Evolutionary conservation across 2,113 vertebrate species (phyloP).

Genomic region (Odobenus rosmarus): DNA sequence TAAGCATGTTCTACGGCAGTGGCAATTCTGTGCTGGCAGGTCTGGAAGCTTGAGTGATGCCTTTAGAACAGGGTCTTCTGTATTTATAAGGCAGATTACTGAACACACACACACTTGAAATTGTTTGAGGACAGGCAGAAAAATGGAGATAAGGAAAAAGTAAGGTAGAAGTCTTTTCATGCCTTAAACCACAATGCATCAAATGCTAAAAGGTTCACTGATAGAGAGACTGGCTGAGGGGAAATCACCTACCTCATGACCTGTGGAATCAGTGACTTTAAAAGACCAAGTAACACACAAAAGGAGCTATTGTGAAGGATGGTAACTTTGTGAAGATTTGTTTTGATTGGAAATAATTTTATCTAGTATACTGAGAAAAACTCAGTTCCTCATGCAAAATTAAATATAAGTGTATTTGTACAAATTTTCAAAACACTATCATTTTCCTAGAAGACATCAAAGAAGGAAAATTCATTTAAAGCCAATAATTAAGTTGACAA

Average conservation of each 20-base stretch:
- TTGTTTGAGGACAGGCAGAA: background rate
- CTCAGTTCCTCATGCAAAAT: background rate
- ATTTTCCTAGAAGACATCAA: conserved; percentile 59
- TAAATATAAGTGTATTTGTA: conserved; percentile 30
- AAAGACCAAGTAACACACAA: conserved; percentile 4
- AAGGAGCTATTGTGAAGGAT: background rate
- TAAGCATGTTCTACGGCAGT: background rate
- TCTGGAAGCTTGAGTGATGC: background rate
- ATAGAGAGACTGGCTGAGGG: background rate
- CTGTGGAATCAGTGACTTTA: background rate
- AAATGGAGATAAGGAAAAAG: conserved; percentile 22
- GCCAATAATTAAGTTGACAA: conserved; percentile 32
- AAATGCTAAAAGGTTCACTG: conserved; percentile 15
- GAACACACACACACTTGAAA: background rate
- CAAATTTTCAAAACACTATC: conserved; percentile 26
- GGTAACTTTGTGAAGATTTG: background rate
- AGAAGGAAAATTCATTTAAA: conserved; percentile 57
- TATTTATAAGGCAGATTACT: conserved; percentile 33
- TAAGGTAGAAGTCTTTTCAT: background rate
- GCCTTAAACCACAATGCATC: conserved; percentile 34
- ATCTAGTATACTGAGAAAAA: background rate
- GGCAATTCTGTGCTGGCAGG: background rate
- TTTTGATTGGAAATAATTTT: conserved; percentile 37
- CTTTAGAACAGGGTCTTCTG: background rate
- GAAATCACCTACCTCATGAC: background rate